Evolutionary conservation across 2,888 invertebrate genomes (phyloP).

Genomic region (Acrobasis consociella): DNA sequence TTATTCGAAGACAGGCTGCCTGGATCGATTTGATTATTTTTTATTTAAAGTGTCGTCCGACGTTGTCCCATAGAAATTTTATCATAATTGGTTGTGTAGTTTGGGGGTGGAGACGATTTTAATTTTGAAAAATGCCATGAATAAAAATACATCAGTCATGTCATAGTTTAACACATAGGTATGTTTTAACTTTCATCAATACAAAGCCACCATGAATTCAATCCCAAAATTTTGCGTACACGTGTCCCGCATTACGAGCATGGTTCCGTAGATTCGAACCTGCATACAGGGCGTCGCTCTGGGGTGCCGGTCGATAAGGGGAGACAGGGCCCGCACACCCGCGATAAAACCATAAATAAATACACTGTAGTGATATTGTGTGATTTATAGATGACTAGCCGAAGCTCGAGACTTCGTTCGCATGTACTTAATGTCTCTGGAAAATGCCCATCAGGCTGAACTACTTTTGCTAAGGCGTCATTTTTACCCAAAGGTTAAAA

Average conservation of each 20-base stretch:
- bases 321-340: not conserved
- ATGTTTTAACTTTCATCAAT: not conserved
- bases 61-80: no score
- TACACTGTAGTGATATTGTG: not conserved
- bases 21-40: no score
- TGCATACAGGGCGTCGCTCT: not conserved
- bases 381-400: not conserved
- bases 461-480: no score
- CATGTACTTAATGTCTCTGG: no score
- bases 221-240: not conserved
- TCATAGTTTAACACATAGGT: not conserved
- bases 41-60: no score
- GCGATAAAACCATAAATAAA: not conserved
- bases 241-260: not conserved
- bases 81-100: no score
- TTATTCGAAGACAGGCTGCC: no score
- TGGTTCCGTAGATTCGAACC: not conserved
- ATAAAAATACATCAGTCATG: not conserved
- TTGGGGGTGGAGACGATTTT: no score
- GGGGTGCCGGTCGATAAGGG: constrained; percentile 2
- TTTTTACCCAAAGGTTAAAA: no score
- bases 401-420: no score
- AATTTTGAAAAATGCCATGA: no score
- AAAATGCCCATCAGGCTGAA: no score
- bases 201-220: not conserved